Percentiles rank a stretch among this genome's conserved stretches.
Evolutionary conservation across 2,888 invertebrate species (phyloP).

Genomic region (Drosophila subquinaria): DNA sequence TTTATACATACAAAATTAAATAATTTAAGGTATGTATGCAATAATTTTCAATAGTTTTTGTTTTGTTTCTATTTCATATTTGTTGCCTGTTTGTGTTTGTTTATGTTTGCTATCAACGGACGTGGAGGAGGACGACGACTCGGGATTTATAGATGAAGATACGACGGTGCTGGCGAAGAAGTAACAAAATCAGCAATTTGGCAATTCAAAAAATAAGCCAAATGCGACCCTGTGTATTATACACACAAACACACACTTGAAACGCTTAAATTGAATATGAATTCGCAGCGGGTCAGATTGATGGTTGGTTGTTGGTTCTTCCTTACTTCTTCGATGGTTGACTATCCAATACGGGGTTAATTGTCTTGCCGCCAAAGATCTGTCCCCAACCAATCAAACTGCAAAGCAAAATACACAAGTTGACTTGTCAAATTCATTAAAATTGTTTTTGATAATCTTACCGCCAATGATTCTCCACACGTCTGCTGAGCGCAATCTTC

Average conservation of each 20-base stretch:
- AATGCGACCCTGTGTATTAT: constrained; percentile 29
- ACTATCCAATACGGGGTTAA: constrained; percentile 89
- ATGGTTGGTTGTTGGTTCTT: constrained; percentile 23
- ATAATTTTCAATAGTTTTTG: constrained; percentile 49
- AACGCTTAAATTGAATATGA: constrained; percentile 54
- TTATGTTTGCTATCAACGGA: constrained; percentile 66
- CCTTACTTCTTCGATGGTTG: constrained; percentile 70
- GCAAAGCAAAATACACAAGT: constrained; percentile 76
- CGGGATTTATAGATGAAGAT: constrained; percentile 40
- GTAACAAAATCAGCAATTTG: constrained; percentile 43
- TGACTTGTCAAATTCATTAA: not conserved
- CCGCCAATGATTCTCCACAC: constrained; percentile 99
- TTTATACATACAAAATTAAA: constrained; percentile 74
- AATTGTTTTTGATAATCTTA: constrained; percentile 83
- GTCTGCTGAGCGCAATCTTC: constrained; percentile 99
- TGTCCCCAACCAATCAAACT: constrained; percentile 99
- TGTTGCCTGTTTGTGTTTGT: constrained; percentile 37
- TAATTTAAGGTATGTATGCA: constrained; percentile 74
- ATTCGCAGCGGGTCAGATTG: constrained; percentile 45
- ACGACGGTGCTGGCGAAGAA: constrained; percentile 41
- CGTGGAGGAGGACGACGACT: constrained; percentile 57
- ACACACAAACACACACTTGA: constrained; percentile 35
- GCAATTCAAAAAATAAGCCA: constrained; percentile 16
- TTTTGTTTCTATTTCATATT: constrained; percentile 52
- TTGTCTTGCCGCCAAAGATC: constrained; percentile 98